Percentiles rank a stretch among this genome's conserved stretches.
phyloP scores from a whole-genome alignment of 1,140 invertebrate species.

The Caerostris darwini region DNA sequence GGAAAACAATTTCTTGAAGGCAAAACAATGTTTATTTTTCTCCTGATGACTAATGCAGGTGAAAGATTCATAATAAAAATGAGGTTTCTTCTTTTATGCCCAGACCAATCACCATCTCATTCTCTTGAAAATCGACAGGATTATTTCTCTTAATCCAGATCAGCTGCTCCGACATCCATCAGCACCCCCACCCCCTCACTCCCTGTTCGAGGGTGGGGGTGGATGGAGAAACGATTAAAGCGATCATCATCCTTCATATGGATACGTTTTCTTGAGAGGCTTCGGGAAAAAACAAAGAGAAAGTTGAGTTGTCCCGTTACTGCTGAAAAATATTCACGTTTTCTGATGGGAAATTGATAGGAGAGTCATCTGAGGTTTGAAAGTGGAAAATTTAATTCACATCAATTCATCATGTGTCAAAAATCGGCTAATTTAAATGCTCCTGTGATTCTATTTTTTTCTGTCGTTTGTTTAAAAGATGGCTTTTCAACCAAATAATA shows the following conservation, averaged over 20 bases:
- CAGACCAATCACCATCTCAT: not conserved
- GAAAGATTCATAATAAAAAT: slow-evolving; percentile 1
- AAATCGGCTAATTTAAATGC: too few species aligned
- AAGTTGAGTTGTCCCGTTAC: not conserved
- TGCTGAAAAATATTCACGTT: not conserved
- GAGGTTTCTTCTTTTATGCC: not conserved
- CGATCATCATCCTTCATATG: not conserved
- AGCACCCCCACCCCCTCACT: not conserved
- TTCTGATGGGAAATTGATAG: not conserved
- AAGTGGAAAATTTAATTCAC: too few species aligned
- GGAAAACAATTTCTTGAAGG: not conserved
- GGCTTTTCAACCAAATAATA: too few species aligned
- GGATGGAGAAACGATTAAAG: not conserved
- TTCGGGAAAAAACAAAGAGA: not conserved
- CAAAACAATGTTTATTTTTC: not conserved
- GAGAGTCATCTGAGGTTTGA: not conserved
- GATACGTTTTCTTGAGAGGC: slow-evolving; percentile 12
- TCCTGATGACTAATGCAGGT: not conserved
- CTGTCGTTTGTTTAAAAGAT: too few species aligned
- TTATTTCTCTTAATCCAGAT: slow-evolving; percentile 10
- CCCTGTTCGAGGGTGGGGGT: not conserved
- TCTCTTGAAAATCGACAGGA: not conserved
- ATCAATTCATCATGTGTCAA: too few species aligned
- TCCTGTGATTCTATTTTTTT: too few species aligned
- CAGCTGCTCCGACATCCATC: not conserved